Percentiles rank a stretch among this genome's conserved stretches.
Conservation (phyloP, 2,888 invertebrate species). For the Cataglyphis livida region DNA sequence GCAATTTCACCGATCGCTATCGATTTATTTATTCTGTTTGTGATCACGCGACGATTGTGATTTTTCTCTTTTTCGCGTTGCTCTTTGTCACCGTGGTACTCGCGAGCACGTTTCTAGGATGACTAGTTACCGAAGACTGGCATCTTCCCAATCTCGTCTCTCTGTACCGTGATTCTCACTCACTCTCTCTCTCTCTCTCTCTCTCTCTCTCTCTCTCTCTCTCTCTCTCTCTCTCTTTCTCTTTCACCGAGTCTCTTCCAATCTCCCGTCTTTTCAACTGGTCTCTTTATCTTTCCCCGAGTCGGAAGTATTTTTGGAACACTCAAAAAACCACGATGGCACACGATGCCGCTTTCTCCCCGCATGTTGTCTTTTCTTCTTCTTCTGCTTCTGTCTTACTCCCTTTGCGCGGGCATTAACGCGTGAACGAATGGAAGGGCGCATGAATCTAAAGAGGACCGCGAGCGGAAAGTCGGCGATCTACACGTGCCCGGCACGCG, state of each 20-base stretch:
- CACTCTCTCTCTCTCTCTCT: constrained; percentile 59
- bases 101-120: constrained; percentile 75
- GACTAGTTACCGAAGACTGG: constrained; percentile 80
- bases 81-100: constrained; percentile 63
- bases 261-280: constrained; percentile 24
- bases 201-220: constrained; percentile 62
- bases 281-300: constrained; percentile 68
- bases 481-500: constrained; percentile 71
- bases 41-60: neutral
- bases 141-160: constrained; percentile 75
- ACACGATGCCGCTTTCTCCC: constrained; percentile 64
- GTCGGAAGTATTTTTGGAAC: constrained; percentile 78
- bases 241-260: constrained; percentile 53
- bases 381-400: constrained; percentile 4
- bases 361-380: constrained; percentile 23
- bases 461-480: constrained; percentile 11
- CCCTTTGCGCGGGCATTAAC: constrained; percentile 32
- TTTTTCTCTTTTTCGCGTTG: constrained; percentile 40
- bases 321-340: constrained; percentile 77
- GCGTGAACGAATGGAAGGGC: constrained; percentile 47
- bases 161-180: constrained; percentile 65
- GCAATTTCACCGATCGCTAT: neutral
- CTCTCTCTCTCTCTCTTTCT: constrained; percentile 65
- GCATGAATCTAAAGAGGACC: constrained; percentile 36
- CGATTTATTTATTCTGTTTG: constrained; percentile 7